Base-by-base conservation (phyloP, 2,888 invertebrate species). In the Balanococcus diminutus region DNA sequence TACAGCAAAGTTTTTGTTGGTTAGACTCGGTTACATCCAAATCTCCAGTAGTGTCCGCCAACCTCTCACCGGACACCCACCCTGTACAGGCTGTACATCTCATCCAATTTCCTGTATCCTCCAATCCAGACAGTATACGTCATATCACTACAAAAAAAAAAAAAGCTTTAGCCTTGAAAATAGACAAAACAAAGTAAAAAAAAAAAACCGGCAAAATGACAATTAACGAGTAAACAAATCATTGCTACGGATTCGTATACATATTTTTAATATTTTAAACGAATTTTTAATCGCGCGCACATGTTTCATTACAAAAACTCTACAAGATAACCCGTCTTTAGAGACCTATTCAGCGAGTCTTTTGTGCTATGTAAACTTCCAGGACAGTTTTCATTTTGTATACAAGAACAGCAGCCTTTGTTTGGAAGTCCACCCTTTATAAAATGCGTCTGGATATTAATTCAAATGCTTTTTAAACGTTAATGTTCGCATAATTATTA, bases 401-500 rank as follows among this genome's bases (percentile, higher is more conserved):
- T 85, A 46, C 39, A 79, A 31, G 51, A 46, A 85, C 79, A 84
- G 72, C 36, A 82, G 72, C 85, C 75, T 85, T 85, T 85, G 85
- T 85, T 85, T 19, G 51, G 79, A 85, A 85, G 85, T 85, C 85
- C 85, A 85, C 85, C 85, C 85, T 85, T 85, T 85, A 85, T 85
- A 75, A 85, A 85, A 85, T 85, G 85, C 85, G 85, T 85, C 85
- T 85, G 85, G 79, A 85, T 85, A 85, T 85, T 85, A 85, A 85
- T 85, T 85, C 85, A 85, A 85, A 85, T 85, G 85, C 85, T 75
- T 75, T 85, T 85, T 85, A 85, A 85, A 85, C 85, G 85, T 85
- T 85, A 85, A 85, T 85, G 85, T 85, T 85, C 85, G 85, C 85
- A 75, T 85, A 85, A 85, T 85, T 85, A 85, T 85, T 85, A 85